A percentile compares a stretch with the other conserved stretches of the same genome.
These are phyloP conservation scores for Drosophila villosipedis DNA, from an alignment of 2,888 invertebrate genomes.

Conservation along the genomic window DNA sequence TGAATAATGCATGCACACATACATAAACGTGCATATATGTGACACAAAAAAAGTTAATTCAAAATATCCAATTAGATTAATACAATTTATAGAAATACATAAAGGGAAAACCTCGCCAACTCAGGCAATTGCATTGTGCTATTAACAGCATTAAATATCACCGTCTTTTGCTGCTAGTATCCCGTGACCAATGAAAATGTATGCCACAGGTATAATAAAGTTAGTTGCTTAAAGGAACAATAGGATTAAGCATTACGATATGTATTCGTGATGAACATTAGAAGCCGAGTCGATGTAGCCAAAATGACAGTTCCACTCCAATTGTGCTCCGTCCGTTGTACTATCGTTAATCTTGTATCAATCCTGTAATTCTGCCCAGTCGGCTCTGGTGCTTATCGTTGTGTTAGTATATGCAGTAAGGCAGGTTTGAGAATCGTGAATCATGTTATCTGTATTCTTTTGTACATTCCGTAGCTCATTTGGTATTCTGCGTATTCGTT, in stretches of 20 bases:
- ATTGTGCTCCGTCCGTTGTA: background rate
- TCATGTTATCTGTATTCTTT: background rate
- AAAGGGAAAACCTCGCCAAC: background rate
- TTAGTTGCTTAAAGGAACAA: background rate
- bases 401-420: background rate
- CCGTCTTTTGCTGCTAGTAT: background rate
- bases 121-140: background rate
- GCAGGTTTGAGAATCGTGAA: background rate
- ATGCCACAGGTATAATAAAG: conserved; percentile 1
- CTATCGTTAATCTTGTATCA: background rate
- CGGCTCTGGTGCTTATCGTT: background rate
- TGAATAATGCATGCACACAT: conserved; percentile 8
- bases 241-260: background rate
- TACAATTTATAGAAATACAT: background rate
- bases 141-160: background rate
- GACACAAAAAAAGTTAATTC: background rate
- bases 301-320: background rate
- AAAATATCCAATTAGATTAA: background rate
- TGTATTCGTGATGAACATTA: background rate
- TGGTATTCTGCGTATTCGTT: background rate
- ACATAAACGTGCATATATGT: background rate
- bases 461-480: background rate
- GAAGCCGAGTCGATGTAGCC: background rate
- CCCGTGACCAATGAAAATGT: background rate
- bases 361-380: background rate